A percentile compares a stretch with the other conserved stretches of the same genome.
phyloP scores from a whole-genome alignment of 2,113 vertebrate genomes.

The Romanogobio albipinnatus region DNA sequence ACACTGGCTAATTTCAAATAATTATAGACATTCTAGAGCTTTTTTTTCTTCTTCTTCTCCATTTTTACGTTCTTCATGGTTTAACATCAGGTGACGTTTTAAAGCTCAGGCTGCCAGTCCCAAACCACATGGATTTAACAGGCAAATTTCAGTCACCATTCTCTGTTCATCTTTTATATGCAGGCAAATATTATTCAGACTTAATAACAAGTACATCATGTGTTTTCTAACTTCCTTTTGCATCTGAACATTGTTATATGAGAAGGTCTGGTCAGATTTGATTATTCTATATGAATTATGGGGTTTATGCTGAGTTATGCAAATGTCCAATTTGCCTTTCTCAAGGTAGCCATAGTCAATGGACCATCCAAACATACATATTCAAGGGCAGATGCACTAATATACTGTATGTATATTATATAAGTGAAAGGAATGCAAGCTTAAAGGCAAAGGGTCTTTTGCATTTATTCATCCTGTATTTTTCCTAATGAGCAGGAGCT shows the following conservation, averaged over 20 bases:
- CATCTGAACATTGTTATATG: background rate
- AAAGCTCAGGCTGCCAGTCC: slow-evolving; percentile 51
- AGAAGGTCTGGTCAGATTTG: slow-evolving; percentile 33
- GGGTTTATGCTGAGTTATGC: slow-evolving; percentile 38
- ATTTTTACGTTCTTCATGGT: slow-evolving; percentile 19
- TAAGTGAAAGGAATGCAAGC: slow-evolving; percentile 39
- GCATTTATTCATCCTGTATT: background rate
- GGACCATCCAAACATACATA: slow-evolving; percentile 2
- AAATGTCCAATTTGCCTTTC: slow-evolving; percentile 51
- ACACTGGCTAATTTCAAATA: slow-evolving; percentile 54
- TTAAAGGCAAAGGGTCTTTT: slow-evolving; percentile 9
- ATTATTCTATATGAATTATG: slow-evolving; percentile 8
- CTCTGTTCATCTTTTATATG: slow-evolving; percentile 44
- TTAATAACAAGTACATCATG: background rate
- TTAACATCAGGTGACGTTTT: slow-evolving; percentile 34
- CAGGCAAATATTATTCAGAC: slow-evolving; percentile 42
- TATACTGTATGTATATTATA: slow-evolving; percentile 37
- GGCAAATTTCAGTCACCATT: slow-evolving; percentile 52
- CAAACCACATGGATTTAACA: slow-evolving; percentile 50
- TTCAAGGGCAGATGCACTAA: slow-evolving; percentile 34
- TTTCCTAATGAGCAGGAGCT: slow-evolving; percentile 18
- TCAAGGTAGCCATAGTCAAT: slow-evolving; percentile 18
- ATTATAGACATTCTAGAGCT: slow-evolving; percentile 43
- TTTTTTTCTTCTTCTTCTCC: background rate
- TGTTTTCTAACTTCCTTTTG: background rate